Percentiles rank a stretch among this genome's conserved stretches.
Conservation (phyloP, 2,888 invertebrate species). For the Drosophila fungiperda region DNA sequence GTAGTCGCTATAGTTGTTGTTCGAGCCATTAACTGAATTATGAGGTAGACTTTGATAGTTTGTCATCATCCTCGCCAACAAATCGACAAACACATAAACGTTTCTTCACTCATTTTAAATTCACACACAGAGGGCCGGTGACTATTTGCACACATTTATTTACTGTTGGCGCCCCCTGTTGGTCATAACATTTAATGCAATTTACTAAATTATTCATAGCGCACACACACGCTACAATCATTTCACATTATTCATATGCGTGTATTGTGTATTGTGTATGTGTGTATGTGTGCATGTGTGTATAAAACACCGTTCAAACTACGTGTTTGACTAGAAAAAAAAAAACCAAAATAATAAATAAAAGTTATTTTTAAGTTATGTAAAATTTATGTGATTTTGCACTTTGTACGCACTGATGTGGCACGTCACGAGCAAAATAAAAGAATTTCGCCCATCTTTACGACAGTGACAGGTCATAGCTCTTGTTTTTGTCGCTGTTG, state of each 20-base stretch:
- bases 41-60: slow-evolving; percentile 47
- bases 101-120: slow-evolving; percentile 29
- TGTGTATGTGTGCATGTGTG: slow-evolving; percentile 6
- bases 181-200: slow-evolving; percentile 43
- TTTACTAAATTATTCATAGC: slow-evolving; percentile 58
- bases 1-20: slow-evolving; percentile 6
- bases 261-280: slow-evolving; percentile 3
- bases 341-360: not conserved
- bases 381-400: slow-evolving; percentile 48
- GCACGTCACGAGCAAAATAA: slow-evolving; percentile 30
- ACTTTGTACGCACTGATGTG: slow-evolving; percentile 42
- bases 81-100: not conserved
- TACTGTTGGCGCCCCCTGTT: slow-evolving; percentile 46
- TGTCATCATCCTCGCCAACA: slow-evolving; percentile 35
- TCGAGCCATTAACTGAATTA: slow-evolving; percentile 19
- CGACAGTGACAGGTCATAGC: slow-evolving; percentile 67
- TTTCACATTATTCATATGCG: slow-evolving; percentile 10
- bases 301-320: slow-evolving; percentile 14
- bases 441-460: slow-evolving; percentile 37
- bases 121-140: slow-evolving; percentile 27
- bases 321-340: slow-evolving; percentile 42
- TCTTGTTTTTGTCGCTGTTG: slow-evolving; percentile 55
- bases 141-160: slow-evolving; percentile 13
- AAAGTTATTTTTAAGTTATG: slow-evolving; percentile 43
- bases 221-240: slow-evolving; percentile 11